Percentiles rank a stretch among this genome's conserved stretches.
These are phyloP conservation scores for Vanessa cardui DNA, from an alignment of 2,888 invertebrate species.

Conservation along the genomic window DNA sequence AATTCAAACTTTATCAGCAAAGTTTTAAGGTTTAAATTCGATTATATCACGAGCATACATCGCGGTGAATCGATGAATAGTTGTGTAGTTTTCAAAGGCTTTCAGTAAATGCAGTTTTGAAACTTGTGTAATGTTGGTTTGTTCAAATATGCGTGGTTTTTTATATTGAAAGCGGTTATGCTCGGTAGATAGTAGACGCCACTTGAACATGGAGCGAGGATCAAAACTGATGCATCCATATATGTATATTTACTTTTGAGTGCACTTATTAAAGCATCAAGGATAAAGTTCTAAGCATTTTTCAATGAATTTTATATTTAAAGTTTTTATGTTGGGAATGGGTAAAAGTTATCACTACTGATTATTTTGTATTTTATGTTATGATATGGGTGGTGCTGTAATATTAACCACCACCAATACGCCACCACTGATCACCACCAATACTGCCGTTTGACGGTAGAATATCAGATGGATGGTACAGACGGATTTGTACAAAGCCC, in stretches of 20 bases:
- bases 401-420: too few species aligned
- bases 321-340: too few species aligned
- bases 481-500: too few species aligned
- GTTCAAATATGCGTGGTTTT: conserved; percentile 31
- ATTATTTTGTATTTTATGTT: too few species aligned
- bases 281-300: too few species aligned
- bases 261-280: too few species aligned
- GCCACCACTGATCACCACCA: too few species aligned
- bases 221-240: conserved; percentile 19
- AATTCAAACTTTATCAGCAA: conserved; percentile 43
- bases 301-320: too few species aligned
- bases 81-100: conserved; percentile 65
- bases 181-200: conserved; percentile 23
- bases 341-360: too few species aligned
- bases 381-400: too few species aligned
- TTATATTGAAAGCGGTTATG: conserved; percentile 28
- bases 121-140: conserved; percentile 39
- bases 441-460: too few species aligned
- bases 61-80: conserved; percentile 42
- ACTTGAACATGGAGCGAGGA: conserved; percentile 31
- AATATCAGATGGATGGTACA: too few species aligned
- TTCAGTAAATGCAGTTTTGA: conserved; percentile 61
- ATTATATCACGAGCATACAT: conserved; percentile 16
- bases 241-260: conserved; percentile 1
- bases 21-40: conserved; percentile 10